phyloP scores from a whole-genome alignment of 2,797 vertebrate genomes.

The Glossophaga mutica region DNA sequence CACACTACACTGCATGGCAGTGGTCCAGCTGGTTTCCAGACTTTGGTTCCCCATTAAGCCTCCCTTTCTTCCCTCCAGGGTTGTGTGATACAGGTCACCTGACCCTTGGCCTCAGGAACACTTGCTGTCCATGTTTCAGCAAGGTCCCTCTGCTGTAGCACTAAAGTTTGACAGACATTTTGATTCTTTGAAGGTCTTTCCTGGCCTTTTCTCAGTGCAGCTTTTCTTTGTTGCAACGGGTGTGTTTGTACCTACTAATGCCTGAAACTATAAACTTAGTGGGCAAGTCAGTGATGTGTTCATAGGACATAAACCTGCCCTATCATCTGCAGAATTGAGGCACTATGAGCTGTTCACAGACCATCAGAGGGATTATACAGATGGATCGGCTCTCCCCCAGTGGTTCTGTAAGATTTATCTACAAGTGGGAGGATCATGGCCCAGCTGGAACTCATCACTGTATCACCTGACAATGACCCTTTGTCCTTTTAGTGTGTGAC shows the following conservation, averaged over 20 bases:
- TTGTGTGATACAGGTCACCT: neutral
- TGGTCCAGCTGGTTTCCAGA: neutral
- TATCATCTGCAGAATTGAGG: slow-evolving; percentile 36
- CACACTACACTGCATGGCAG: neutral
- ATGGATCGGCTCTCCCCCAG: neutral
- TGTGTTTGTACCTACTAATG: slow-evolving; percentile 53
- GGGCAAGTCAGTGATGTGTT: slow-evolving; percentile 7
- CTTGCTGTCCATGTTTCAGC: neutral
- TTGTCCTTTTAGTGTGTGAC: neutral
- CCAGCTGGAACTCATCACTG: neutral
- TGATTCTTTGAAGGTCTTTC: neutral
- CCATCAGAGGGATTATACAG: slow-evolving; percentile 38
- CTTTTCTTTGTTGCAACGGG: slow-evolving; percentile 1
- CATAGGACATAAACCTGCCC: slow-evolving; percentile 56
- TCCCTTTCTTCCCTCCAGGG: neutral
- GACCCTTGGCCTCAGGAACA: neutral
- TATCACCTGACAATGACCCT: slow-evolving; percentile 9
- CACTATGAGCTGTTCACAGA: slow-evolving; percentile 29
- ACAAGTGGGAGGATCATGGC: neutral
- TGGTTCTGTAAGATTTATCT: slow-evolving; percentile 46
- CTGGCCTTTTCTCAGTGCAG: neutral
- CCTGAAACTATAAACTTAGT: slow-evolving; percentile 57
- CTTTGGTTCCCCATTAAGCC: neutral
- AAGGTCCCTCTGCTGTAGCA: neutral
- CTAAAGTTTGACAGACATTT: neutral